These are phyloP conservation scores for Myrmecophaga tridactyla DNA, from an alignment of 2,113 vertebrate species.

Conservation along the genomic window DNA sequence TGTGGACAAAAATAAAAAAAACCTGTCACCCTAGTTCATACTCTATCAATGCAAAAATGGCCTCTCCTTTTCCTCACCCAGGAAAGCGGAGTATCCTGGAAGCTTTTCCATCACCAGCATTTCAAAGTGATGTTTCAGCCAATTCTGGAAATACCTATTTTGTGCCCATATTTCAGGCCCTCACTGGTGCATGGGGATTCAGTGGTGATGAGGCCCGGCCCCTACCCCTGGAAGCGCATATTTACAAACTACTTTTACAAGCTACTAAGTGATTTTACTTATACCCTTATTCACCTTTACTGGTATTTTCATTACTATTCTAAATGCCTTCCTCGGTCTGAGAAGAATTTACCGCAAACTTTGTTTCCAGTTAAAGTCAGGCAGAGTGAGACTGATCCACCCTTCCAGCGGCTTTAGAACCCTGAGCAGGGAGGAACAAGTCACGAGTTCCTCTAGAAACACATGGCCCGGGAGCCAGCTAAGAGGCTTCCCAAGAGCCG, in stretches of 20 bases:
- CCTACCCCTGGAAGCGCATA: not conserved
- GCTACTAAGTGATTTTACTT: not conserved
- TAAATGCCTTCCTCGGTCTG: not conserved
- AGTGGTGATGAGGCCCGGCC: not conserved
- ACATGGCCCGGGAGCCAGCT: not conserved
- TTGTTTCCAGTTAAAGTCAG: constrained; percentile 39
- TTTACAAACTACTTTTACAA: not conserved
- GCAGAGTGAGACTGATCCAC: not conserved
- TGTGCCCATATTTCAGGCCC: not conserved
- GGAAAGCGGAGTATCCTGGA: not conserved
- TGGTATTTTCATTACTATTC: not conserved
- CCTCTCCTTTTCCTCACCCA: not conserved
- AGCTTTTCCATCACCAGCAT: not conserved
- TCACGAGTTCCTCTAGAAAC: not conserved
- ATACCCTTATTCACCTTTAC: not conserved
- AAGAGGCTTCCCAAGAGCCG: not conserved
- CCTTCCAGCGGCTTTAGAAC: constrained; percentile 12
- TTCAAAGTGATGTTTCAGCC: constrained; percentile 5
- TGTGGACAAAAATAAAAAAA: not conserved
- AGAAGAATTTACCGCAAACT: constrained; percentile 11
- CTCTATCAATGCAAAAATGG: not conserved
- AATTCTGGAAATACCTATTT: not conserved
- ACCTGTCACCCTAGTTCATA: not conserved
- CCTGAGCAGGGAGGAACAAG: not conserved
- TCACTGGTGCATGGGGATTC: not conserved